A percentile compares a stretch with the other conserved stretches of the same genome.
These are phyloP conservation scores for Phylloscopus whistleri DNA, from an alignment of 2,113 vertebrate genomes.

Conservation along the genomic window DNA sequence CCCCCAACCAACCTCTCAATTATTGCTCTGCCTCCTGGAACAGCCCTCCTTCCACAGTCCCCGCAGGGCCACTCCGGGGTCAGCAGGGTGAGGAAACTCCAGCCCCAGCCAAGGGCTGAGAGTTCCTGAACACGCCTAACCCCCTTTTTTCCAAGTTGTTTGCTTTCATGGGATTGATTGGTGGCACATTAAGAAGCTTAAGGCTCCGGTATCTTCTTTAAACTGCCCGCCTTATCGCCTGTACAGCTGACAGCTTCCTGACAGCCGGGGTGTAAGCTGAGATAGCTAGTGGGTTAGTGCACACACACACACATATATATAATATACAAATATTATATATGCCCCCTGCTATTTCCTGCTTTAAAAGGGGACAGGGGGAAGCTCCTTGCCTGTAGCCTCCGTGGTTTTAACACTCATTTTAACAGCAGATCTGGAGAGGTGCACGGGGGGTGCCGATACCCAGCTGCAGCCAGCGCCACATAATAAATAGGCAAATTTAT, in stretches of 20 bases:
- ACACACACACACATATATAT: neutral
- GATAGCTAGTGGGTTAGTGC: conserved; percentile 75
- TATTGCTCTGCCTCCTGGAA: too few relatives aligned
- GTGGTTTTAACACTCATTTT: neutral
- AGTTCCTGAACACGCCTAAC: conserved; percentile 57
- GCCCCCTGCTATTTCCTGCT: neutral
- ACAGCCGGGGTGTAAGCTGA: conserved; percentile 55
- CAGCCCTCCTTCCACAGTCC: conserved; percentile 69
- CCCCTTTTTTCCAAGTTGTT: conserved; percentile 72
- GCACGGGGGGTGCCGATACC: neutral
- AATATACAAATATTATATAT: neutral
- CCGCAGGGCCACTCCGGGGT: conserved; percentile 68
- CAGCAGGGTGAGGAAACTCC: conserved; percentile 71
- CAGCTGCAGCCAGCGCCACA: neutral
- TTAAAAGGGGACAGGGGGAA: neutral
- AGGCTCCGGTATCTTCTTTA: conserved; percentile 68
- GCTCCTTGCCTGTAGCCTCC: neutral
- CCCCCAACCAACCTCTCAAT: too few relatives aligned
- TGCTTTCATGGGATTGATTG: conserved; percentile 75
- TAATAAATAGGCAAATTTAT: conserved; percentile 48
- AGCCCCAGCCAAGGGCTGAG: conserved; percentile 19
- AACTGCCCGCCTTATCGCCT: conserved; percentile 72
- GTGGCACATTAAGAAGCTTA: conserved; percentile 77
- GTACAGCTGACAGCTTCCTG: conserved; percentile 65
- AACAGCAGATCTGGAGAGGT: neutral